Base-by-base conservation (phyloP, 2,113 vertebrate species). In the Catharus fuscescens region DNA sequence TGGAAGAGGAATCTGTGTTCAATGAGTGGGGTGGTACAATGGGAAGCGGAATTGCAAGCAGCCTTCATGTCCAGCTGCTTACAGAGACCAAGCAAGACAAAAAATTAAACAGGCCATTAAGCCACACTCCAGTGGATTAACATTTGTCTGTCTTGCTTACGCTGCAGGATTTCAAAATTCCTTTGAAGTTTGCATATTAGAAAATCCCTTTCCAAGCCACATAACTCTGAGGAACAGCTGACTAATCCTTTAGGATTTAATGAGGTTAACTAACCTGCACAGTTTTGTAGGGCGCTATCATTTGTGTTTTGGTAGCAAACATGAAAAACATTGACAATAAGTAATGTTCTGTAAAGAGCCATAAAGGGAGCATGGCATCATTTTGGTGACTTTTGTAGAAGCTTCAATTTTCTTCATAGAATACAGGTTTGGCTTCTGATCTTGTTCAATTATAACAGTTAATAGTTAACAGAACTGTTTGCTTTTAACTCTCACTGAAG, bases 131-230 rank as follows among this genome's bases (percentile, higher is more conserved):
- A 59, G 66, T 86, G 92, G 97, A 97, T 97, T 97, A 97, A 67
- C n/a, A 15, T 73, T 71, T 25, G 79, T 64, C 95, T 95, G 96
- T 88, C 86, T 96, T 13, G 56, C 90, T 96, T 79, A 95, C 25
- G 2, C 89, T 94, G 86, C 93, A 91, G 95, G 93, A 92, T 97
- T 91, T 96, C 96, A 93, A 90, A 95, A 95, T 77, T 83, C 93
- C 95, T 98, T 98, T 98, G 98, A 98, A 98, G 97, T 93, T 28
- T 61, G 40, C 18, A n/a, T 80, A 94, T 96, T 96, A 98, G 88
- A 97, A 98, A 97, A 98, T 97, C 95, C 95, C 93, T 97, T 97
- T 95, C 94, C 86, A 89, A 95, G 94, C 92, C 67, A 40, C 65
- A 85, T 54, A 91, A 92, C 91, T 94, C n/a, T 56, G 71, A 96